These are phyloP conservation scores for Eurytoma californica DNA, from an alignment of 2,888 invertebrate genomes.

Conservation along the genomic window DNA sequence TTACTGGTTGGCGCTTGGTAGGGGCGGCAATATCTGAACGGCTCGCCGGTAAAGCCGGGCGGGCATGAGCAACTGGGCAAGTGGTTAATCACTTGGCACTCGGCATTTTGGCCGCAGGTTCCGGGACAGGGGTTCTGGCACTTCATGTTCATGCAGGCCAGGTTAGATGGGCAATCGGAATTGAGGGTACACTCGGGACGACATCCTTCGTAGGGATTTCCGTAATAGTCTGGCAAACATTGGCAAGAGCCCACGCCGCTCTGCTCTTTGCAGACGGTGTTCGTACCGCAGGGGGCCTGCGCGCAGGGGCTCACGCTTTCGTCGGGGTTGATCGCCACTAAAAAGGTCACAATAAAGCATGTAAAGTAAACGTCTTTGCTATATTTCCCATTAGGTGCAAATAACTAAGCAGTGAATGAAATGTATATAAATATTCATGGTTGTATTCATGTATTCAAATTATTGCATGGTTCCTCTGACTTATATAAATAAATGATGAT, in stretches of 20 bases:
- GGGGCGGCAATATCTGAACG: constrained; percentile 79
- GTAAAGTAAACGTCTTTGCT: constrained; percentile 67
- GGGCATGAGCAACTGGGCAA: constrained; percentile 84
- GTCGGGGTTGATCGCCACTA: constrained; percentile 74
- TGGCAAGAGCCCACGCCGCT: constrained; percentile 77
- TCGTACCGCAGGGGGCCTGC: constrained; percentile 81
- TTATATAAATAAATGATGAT: too few relatives aligned
- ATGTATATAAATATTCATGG: too few relatives aligned
- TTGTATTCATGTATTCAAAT: too few relatives aligned
- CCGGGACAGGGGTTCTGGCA: constrained; percentile 79
- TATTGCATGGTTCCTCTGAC: too few relatives aligned
- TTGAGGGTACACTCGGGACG: constrained; percentile 82
- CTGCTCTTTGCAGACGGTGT: constrained; percentile 78
- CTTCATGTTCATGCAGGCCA: constrained; percentile 85
- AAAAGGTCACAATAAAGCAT: constrained; percentile 60
- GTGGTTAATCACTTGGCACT: constrained; percentile 84
- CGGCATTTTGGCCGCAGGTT: constrained; percentile 82
- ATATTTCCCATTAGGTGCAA: constrained; percentile 81
- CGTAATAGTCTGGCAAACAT: constrained; percentile 79
- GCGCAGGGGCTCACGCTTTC: constrained; percentile 76
- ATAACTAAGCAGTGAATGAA: constrained; percentile 72
- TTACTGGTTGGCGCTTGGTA: constrained; percentile 35
- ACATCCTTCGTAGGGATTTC: constrained; percentile 82
- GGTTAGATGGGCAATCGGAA: constrained; percentile 84
- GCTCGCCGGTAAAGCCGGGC: constrained; percentile 81